Percentiles rank a stretch among this genome's conserved stretches.
Conservation (phyloP, 2,888 invertebrate genomes). For the Drosophila nigricruria region DNA sequence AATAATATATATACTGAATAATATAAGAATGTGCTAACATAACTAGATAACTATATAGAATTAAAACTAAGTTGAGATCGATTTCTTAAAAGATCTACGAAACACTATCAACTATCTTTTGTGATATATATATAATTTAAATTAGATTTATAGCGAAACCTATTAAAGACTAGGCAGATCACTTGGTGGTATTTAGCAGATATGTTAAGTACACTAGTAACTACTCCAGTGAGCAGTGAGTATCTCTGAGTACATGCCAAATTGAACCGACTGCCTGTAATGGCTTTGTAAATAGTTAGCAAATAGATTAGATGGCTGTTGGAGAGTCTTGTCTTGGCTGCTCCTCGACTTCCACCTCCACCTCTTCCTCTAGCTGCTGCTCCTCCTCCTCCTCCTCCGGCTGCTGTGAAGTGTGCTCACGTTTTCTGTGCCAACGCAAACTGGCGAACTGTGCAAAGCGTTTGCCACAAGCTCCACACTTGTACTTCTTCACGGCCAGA, state of each 20-base stretch:
- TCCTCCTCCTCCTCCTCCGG: conserved; percentile 3
- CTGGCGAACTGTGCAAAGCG: conserved; percentile 81
- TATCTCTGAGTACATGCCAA: conserved; percentile 38
- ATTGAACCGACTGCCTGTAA: conserved; percentile 30
- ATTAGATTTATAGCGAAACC: conserved; percentile 1
- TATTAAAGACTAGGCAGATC: conserved; percentile 31
- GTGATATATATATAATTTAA: not conserved
- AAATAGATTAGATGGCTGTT: conserved; percentile 6
- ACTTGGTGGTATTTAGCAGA: conserved; percentile 39
- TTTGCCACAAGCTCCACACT: conserved; percentile 73
- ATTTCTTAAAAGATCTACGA: conserved; percentile 3
- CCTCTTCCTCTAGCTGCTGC: conserved; percentile 3
- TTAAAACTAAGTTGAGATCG: conserved; percentile 35
- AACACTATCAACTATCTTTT: not conserved
- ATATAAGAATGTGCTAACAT: not conserved
- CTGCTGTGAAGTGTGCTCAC: conserved; percentile 46
- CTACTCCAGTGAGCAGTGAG: conserved; percentile 8
- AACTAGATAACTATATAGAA: not conserved
- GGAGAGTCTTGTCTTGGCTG: conserved; percentile 3
- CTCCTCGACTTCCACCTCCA: conserved; percentile 1
- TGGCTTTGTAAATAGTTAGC: conserved; percentile 34
- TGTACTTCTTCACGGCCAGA: conserved; percentile 77
- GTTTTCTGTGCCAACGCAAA: conserved; percentile 76
- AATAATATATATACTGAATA: not conserved
- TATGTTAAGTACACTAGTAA: conserved; percentile 60